These are phyloP conservation scores for Syngnathus typhle DNA, from an alignment of 2,113 vertebrate genomes.

Conservation along the genomic window DNA sequence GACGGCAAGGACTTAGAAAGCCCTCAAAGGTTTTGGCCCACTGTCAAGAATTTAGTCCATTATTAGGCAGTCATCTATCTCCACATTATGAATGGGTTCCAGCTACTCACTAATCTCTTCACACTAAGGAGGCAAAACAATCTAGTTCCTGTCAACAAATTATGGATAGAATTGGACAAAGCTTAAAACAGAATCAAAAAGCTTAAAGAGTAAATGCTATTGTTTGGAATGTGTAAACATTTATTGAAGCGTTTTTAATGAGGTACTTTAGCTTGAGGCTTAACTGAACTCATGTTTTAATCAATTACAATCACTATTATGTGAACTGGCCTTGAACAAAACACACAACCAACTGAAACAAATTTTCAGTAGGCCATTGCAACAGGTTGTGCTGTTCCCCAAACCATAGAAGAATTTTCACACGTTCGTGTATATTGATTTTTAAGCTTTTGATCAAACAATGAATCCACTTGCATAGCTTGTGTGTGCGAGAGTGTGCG, in stretches of 20 bases:
- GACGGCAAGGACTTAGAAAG: not conserved
- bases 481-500: not conserved
- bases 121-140: not conserved
- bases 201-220: not conserved
- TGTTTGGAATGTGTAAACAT: not conserved
- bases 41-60: slow-evolving; percentile 26
- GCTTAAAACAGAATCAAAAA: not conserved
- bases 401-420: not conserved
- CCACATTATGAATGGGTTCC: slow-evolving; percentile 2
- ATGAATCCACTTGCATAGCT: slow-evolving; percentile 6
- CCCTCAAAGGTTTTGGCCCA: slow-evolving; percentile 19
- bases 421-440: not conserved
- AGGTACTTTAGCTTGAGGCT: not conserved
- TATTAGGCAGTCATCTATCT: slow-evolving; percentile 20
- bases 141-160: not conserved
- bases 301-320: not conserved
- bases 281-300: not conserved
- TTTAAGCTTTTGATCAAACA: slow-evolving; percentile 14
- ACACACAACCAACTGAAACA: not conserved
- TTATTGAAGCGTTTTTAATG: not conserved
- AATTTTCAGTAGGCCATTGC: not conserved
- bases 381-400: not conserved
- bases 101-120: slow-evolving; percentile 7
- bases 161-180: not conserved
- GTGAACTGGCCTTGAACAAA: not conserved